Conservation (phyloP, 2,113 vertebrate genomes). For the Pseudopipra pipra region DNA sequence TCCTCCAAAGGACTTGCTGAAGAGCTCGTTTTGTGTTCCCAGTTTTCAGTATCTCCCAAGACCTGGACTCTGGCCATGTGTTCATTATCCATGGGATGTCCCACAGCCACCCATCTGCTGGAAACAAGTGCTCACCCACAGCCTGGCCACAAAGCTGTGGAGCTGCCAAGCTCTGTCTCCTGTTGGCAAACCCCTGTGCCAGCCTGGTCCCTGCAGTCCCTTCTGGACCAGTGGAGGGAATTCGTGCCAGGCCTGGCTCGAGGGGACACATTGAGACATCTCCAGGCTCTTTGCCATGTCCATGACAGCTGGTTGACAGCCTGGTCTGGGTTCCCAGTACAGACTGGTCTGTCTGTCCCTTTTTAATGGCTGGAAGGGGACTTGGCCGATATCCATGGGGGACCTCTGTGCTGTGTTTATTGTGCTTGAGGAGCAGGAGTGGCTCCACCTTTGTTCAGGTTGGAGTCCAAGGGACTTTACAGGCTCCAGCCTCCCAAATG, state of each 20-base stretch:
- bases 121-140: neutral
- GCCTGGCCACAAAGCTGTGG: neutral
- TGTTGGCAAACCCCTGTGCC: neutral
- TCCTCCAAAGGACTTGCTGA: neutral
- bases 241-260: neutral
- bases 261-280: neutral
- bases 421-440: neutral
- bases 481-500: neutral
- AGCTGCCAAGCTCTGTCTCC: neutral
- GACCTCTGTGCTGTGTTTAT: neutral
- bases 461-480: neutral
- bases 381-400: neutral
- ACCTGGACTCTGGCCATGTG: neutral
- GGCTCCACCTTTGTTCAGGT: neutral
- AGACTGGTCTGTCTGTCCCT: neutral
- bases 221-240: neutral
- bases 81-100: neutral
- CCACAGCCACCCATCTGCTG: neutral
- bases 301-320: neutral
- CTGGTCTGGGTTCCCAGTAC: neutral
- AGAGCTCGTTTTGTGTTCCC: neutral
- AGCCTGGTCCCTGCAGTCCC: neutral
- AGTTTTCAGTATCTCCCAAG: neutral
- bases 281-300: neutral
- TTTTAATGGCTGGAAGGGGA: neutral